A percentile compares a stretch with the other conserved stretches of the same genome.
Evolutionary conservation across 2,113 vertebrate species (phyloP).

Genomic region (Morone saxatilis): DNA sequence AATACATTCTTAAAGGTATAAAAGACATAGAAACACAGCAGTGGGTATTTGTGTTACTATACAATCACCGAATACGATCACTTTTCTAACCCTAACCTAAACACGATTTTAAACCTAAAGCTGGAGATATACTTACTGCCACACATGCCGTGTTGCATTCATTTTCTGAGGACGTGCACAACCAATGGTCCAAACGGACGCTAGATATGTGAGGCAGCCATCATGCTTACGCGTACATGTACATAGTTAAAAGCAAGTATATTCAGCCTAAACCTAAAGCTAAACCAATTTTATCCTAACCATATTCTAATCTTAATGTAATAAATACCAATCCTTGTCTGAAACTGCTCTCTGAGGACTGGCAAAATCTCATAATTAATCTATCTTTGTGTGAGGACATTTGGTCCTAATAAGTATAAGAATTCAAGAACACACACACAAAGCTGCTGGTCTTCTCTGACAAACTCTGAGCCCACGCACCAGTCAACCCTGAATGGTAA

Average conservation of each 20-base stretch:
- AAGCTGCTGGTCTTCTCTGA: slow-evolving; percentile 23
- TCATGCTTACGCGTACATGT: no score
- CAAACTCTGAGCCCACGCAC: slow-evolving; percentile 53
- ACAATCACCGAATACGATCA: not conserved
- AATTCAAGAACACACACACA: slow-evolving; percentile 30
- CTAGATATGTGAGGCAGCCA: no score
- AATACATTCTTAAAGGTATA: not conserved
- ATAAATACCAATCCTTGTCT: not conserved
- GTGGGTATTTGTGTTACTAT: not conserved
- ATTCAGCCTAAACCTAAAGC: no score
- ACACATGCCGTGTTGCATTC: no score
- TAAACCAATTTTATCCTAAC: not conserved
- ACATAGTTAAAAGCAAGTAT: no score
- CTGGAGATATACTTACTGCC: no score
- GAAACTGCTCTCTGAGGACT: not conserved
- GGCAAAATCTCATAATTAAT: not conserved
- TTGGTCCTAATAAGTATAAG: slow-evolving; percentile 20
- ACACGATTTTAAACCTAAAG: not conserved
- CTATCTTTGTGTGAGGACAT: slow-evolving; percentile 6
- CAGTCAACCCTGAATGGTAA: slow-evolving; percentile 52
- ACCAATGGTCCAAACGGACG: no score
- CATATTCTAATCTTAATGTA: not conserved
- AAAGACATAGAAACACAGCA: not conserved
- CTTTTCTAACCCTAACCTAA: not conserved
- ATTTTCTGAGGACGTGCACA: no score